These are phyloP conservation scores for Carapus acus DNA, from an alignment of 2,797 vertebrate species.

Conservation along the genomic window DNA sequence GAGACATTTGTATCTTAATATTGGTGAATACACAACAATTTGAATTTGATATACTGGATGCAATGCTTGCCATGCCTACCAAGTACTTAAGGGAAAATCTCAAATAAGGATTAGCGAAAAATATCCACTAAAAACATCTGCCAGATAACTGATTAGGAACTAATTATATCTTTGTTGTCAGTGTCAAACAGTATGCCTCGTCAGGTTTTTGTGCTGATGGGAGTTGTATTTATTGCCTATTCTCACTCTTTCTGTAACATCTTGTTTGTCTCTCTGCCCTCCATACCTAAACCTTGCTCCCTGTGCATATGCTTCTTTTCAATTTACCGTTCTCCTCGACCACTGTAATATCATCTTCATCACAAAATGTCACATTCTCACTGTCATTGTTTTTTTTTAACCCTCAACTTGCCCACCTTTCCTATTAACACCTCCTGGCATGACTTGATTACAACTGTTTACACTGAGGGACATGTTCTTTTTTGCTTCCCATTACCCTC, in stretches of 20 bases:
- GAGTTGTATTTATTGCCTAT: conserved; percentile 4
- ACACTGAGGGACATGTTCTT: not conserved
- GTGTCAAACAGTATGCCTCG: no score
- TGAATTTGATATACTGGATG: no score
- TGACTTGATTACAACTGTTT: not conserved
- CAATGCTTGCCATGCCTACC: no score
- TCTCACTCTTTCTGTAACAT: conserved; percentile 53
- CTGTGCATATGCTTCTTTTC: conserved; percentile 16
- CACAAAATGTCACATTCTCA: not conserved
- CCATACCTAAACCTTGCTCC: conserved; percentile 39
- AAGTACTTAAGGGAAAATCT: no score
- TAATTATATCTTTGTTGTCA: no score
- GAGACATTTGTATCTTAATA: no score
- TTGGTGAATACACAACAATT: no score
- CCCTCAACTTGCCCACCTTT: conserved; percentile 8
- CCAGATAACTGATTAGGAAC: no score
- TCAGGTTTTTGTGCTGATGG: no score
- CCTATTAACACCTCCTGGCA: conserved; percentile 6
- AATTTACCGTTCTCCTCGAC: conserved; percentile 23
- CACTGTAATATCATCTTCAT: not conserved
- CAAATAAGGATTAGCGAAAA: no score
- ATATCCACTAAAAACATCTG: no score
- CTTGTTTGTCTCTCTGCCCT: conserved; percentile 60
- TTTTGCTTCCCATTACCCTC: not conserved
- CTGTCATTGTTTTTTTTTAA: conserved; percentile 1